Evolutionary conservation across 2,113 vertebrate genomes (phyloP), one percentile per base, ranked within the genome.

Genomic region (Entelurus aequoreus): DNA sequence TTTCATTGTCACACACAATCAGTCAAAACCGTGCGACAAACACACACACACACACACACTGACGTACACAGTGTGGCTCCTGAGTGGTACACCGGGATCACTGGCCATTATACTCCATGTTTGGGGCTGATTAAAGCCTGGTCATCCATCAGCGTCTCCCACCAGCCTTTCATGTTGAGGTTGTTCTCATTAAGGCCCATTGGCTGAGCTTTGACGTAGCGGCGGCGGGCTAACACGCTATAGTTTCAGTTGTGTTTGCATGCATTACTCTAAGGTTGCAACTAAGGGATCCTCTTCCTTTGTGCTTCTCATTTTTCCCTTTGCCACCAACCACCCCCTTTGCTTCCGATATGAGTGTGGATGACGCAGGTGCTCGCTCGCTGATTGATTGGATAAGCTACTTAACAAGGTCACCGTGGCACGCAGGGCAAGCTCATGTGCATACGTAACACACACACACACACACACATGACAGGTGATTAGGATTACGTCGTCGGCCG

Each of bases 301-400:
- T 65, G 42, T 4, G 42, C 36, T 21, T 28, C 28, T 16, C 44
- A 40, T 48, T 3, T 54, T 52, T 12, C 28, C 49, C 40, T 60
- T 51, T 46, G 54, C 62, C 50, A 47, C 53, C 21, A 28, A 14
- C 57, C 61, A 38, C 48, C 35, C 14, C n/a, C 48, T 42, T 9
- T 28, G 11, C 61, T 66, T 63, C 7, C 69, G 63, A 71, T 62
- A 84, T 69, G 75, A 77, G 76, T 15, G 8, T 37, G 60, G 69
- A 78, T 87, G 86, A 88, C 83, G 82, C 82, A 86, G 69, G 75
- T 49, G n/a, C 64, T 71, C 66, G 68, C 61, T 71, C 42, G 78
- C 70, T 74, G 74, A 88, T 69, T 86, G 85, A 90, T 85, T 71
- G 80, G 87, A 86, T 90, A 78, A 91, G 87, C 83, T 72, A 74